Conservation (phyloP, 1,140 invertebrate species). For the silkworm (Bombyx mori) region ASM3026992v2 NC_085107.1:6838001-6838500, state of each 20-base stretch:
- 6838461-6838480: slow-evolving; percentile 2
- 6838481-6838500: not conserved
- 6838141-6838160: no score
- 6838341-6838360: slow-evolving; percentile 87
- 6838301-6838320: slow-evolving; percentile 6
- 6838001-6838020: no score
- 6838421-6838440: slow-evolving; percentile 48
- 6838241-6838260: slow-evolving; percentile 18
- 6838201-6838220: no score
- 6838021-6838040: no score
- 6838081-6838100: no score
- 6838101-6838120: no score
- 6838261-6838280: slow-evolving; percentile 42
- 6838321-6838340: slow-evolving; percentile 79
- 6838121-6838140: no score
- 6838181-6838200: no score
- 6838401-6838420: slow-evolving; percentile 22
- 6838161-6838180: no score
- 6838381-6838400: slow-evolving; percentile 48
- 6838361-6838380: slow-evolving; percentile 80
- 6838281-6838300: slow-evolving; percentile 17
- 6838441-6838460: slow-evolving; percentile 3
- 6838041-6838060: no score
- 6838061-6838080: no score
- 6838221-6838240: no score